Evolutionary conservation across 1,140 invertebrate genomes (phyloP).

Genomic region (Drosophila paulistorum): DNA sequence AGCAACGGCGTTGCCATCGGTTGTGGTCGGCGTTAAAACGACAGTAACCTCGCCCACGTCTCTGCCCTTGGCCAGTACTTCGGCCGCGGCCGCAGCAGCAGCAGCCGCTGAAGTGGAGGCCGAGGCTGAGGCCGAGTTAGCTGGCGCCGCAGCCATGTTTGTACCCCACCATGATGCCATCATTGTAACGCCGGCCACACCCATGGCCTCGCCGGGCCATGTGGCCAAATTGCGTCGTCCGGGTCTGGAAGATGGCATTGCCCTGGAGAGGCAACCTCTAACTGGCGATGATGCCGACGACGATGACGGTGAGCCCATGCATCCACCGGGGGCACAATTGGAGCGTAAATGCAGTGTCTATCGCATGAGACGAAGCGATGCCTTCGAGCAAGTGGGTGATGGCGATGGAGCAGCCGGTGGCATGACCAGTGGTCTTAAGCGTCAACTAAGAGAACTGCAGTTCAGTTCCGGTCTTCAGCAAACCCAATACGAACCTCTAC

Average conservation of each 20-base stretch:
- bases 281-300: conserved; percentile 57
- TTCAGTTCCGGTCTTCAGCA: conserved; percentile 64
- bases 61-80: conserved; percentile 60
- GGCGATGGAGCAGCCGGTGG: conserved; percentile 21
- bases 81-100: conserved; percentile 55
- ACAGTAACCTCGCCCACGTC: conserved; percentile 57
- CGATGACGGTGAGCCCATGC: conserved; percentile 67
- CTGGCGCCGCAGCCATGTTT: conserved; percentile 59
- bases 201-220: conserved; percentile 81
- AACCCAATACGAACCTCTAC: conserved; percentile 73
- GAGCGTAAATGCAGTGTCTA: conserved; percentile 83
- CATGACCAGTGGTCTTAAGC: conserved; percentile 56
- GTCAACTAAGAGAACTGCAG: conserved; percentile 74
- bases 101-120: conserved; percentile 40
- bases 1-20: conserved; percentile 67
- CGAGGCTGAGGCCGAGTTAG: conserved; percentile 50
- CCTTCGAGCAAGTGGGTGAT: conserved; percentile 56
- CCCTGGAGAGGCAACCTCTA: conserved; percentile 60
- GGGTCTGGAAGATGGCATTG: conserved; percentile 54
- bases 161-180: conserved; percentile 76
- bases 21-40: conserved; percentile 73
- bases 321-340: conserved; percentile 65
- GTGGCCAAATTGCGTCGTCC: conserved; percentile 60
- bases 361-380: conserved; percentile 77
- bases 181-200: conserved; percentile 83